Evolutionary conservation across 2,113 vertebrate genomes (phyloP).

Genomic region (Addax nasomaculatus): DNA sequence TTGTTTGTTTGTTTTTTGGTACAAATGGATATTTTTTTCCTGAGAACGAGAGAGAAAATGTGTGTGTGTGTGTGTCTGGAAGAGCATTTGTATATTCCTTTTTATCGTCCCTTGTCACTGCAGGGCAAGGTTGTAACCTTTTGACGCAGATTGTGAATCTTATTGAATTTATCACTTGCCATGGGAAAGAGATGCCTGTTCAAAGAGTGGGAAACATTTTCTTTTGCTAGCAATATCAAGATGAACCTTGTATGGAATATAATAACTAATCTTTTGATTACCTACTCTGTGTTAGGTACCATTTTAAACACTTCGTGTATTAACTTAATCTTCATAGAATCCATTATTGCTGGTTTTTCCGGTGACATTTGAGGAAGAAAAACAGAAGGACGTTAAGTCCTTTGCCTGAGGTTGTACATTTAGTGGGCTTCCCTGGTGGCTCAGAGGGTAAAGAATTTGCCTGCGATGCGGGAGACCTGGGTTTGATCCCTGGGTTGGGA

Average conservation of each 20-base stretch:
- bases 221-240: not conserved
- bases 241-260: not conserved
- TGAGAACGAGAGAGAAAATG: not conserved
- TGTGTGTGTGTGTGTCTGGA: not conserved
- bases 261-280: not conserved
- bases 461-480: not conserved
- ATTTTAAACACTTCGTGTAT: not conserved
- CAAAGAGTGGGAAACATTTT: not conserved
- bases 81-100: not conserved
- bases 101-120: conserved; percentile 2
- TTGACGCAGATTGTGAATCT: conserved; percentile 18
- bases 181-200: not conserved
- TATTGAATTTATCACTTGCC: conserved; percentile 1
- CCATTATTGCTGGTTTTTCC: not conserved
- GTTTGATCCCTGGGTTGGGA: not conserved
- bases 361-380: not conserved
- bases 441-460: not conserved
- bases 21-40: not conserved
- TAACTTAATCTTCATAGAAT: not conserved
- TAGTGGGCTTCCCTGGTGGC: not conserved
- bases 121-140: conserved; percentile 15
- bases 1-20: not conserved
- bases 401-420: not conserved
- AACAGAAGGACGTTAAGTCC: not conserved
- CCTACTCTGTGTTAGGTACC: not conserved